These are phyloP conservation scores for Neomorphus geoffroyi DNA, from an alignment of 2,797 vertebrate species.

Conservation along the genomic window DNA sequence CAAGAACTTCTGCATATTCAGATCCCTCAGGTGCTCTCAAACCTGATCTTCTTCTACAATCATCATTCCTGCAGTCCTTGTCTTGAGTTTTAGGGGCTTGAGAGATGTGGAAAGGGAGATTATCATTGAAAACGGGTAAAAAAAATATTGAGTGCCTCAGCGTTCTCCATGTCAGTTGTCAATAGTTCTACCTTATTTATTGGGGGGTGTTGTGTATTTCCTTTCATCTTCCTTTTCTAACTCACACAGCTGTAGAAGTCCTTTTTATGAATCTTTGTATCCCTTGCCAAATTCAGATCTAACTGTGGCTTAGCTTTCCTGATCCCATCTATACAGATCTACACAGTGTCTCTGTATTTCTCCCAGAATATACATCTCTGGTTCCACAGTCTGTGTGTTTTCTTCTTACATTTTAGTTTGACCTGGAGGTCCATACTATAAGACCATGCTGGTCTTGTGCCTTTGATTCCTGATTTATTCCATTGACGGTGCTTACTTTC, in stretches of 20 bases:
- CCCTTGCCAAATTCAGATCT: neutral
- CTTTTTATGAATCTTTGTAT: neutral
- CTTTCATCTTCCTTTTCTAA: neutral
- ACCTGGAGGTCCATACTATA: neutral
- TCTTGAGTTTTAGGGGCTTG: neutral
- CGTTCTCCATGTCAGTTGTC: neutral
- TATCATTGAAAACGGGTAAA: neutral
- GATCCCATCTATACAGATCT: neutral
- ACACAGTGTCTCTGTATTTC: neutral
- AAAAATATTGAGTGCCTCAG: neutral
- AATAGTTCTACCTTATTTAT: neutral
- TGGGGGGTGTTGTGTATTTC: neutral
- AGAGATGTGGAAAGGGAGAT: neutral
- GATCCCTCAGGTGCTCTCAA: neutral
- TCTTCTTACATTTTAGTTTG: neutral
- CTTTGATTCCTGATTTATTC: neutral
- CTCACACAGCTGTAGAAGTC: neutral
- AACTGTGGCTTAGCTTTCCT: neutral
- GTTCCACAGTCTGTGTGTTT: neutral
- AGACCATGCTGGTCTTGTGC: neutral
- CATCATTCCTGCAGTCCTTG: neutral
- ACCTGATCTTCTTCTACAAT: neutral
- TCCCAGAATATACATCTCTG: neutral
- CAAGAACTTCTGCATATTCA: neutral
- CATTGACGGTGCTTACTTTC: neutral